Base-by-base conservation (phyloP, 2,797 vertebrate genomes). In the Gallirallus australis region DNA sequence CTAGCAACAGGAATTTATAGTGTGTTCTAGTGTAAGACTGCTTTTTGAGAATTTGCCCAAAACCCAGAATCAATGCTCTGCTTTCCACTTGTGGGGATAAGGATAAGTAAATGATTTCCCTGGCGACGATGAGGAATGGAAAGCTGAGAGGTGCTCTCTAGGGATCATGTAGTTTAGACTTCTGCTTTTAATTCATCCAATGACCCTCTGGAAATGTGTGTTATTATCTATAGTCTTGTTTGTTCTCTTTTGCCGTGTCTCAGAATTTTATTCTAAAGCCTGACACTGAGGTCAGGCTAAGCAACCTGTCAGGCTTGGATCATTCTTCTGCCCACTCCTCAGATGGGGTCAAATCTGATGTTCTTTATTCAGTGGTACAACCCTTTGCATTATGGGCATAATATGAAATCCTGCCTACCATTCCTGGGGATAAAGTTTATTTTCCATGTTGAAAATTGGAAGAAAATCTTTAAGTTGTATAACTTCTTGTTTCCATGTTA, bases 31-130 rank as follows among this genome's bases (percentile, higher is more conserved):
- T 40, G 11, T 0, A 0, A 48, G 33, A 52, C 7, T 77, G 18
- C 20, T 86, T 71, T 86, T 71, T 80, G 64, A 94, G 47, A 63
- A 59, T 82, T 77, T 92, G n/a, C 64, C 75, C 59, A 23, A 93
- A 89, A 31, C 2, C 0, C 31, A 77, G 23, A 71, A 71, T 75
- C 31, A 18, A 2, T 52, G 45, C 5, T 81, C 25, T 24, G 3
- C 40, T 93, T 91, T 73, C 45, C 15, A 35, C 53, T 18, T 73
- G 57, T 45, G 75, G 27, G 9, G 16, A 11, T 11, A 80, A 87
- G 56, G 56, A 16, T 80, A 82, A 86, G 27, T 90, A 64, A 91
- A 86, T 63, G 2, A n/a, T 50, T 94, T 82, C 33, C 15, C 11
- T 72, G 31, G 13, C 5, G 6, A 5, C 35, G 9, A 59, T 39